Evolutionary conservation across 2,797 vertebrate genomes (phyloP).

Genomic region (Melanotaenia pygmaea): DNA sequence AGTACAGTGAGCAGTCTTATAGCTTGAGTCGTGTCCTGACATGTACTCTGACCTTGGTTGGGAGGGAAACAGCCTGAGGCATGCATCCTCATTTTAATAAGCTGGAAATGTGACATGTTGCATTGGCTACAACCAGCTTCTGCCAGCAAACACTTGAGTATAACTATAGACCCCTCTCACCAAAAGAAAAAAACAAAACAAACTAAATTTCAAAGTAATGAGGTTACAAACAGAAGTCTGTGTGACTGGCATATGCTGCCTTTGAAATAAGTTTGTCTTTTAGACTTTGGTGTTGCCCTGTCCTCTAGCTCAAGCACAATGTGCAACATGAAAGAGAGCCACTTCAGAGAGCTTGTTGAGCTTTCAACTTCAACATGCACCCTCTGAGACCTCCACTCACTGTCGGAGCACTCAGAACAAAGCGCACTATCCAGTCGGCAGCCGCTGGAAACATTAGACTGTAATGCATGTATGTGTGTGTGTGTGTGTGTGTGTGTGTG

Average conservation of each 20-base stretch:
- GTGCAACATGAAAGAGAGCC: conserved; percentile 79
- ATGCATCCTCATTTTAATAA: conserved; percentile 61
- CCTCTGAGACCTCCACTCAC: conserved; percentile 78
- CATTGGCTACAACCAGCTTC: conserved; percentile 47
- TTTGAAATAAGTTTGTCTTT: conserved; percentile 63
- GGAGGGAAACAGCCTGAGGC: conserved; percentile 56
- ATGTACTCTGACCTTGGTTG: conserved; percentile 67
- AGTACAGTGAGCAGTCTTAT: conserved; percentile 39
- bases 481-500: conserved; percentile 24
- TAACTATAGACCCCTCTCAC: conserved; percentile 4
- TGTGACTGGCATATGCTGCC: conserved; percentile 42
- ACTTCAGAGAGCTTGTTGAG: conserved; percentile 80
- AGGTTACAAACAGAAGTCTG: conserved; percentile 30
- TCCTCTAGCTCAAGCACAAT: conserved; percentile 62
- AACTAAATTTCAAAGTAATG: conserved; percentile 46
- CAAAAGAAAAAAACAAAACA: neutral
- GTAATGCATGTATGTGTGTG: neutral
- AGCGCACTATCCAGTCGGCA: conserved; percentile 65
- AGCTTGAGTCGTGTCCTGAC: conserved; percentile 69
- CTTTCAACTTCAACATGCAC: conserved; percentile 77
- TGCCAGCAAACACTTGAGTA: conserved; percentile 32
- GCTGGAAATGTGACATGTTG: conserved; percentile 49
- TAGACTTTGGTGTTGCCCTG: conserved; percentile 46
- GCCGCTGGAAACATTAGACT: conserved; percentile 59
- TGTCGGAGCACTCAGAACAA: conserved; percentile 76